These are phyloP conservation scores for Gymnocephalus cernua DNA, from an alignment of 2,113 vertebrate genomes.

Conservation along the genomic window DNA sequence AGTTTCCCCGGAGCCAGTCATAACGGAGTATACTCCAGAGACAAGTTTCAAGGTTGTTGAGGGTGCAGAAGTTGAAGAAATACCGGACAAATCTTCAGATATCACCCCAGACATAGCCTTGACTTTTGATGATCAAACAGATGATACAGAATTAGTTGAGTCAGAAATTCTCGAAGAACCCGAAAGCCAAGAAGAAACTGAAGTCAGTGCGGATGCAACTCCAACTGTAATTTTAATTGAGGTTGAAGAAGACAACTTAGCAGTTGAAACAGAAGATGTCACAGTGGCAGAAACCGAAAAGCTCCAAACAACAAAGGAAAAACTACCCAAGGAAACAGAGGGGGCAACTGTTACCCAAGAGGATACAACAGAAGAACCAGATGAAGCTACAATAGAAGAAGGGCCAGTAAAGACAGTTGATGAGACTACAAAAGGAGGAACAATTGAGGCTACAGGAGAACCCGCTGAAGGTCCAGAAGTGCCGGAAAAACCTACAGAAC, in stretches of 20 bases:
- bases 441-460: not conserved
- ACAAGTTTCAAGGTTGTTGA: not conserved
- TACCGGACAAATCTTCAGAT: conserved; percentile 26
- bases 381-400: not conserved
- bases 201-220: not conserved
- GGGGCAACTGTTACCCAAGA: not conserved
- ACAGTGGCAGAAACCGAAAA: not conserved
- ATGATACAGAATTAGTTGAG: not conserved
- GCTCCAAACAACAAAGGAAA: not conserved
- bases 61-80: conserved; percentile 1
- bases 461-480: not conserved
- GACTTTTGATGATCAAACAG: not conserved
- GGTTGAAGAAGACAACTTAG: not conserved
- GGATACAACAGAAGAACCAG: not conserved
- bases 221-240: conserved; percentile 7
- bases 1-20: not conserved
- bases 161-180: not conserved
- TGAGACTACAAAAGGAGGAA: not conserved
- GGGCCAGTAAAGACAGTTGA: not conserved
- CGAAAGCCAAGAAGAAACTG: not conserved
- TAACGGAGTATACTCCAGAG: not conserved
- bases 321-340: not conserved
- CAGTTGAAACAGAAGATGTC: not conserved
- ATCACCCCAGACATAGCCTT: not conserved
- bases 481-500: not conserved